Conservation (phyloP, 2,797 vertebrate genomes). For the Benthosema pterotum region DNA sequence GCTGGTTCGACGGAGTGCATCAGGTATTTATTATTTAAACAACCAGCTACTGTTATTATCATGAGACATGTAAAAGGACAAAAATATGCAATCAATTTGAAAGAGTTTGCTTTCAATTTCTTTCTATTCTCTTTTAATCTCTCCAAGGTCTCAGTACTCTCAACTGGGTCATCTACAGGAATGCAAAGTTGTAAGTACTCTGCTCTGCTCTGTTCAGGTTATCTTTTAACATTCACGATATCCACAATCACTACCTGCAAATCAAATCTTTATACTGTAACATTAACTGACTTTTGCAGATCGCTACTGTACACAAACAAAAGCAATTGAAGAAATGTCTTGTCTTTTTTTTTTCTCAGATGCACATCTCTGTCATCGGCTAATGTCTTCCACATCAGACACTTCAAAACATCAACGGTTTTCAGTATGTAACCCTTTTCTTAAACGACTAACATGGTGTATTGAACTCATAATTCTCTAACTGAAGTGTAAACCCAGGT, state of each 20-base stretch:
- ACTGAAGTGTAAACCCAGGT: conserved; percentile 1
- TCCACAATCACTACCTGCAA: too few species aligned
- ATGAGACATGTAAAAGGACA: conserved; percentile 1
- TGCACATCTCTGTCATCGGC: conserved; percentile 63
- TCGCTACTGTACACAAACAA: too few species aligned
- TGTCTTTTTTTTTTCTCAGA: conserved; percentile 57
- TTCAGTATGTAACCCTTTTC: conserved; percentile 40
- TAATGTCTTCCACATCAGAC: conserved; percentile 76
- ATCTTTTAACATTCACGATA: conserved; percentile 1
- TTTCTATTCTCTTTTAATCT: conserved; percentile 37
- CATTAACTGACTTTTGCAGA: too few species aligned
- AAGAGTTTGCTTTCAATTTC: conserved; percentile 9
- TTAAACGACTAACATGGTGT: background rate
- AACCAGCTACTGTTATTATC: too few species aligned
- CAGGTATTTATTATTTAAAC: conserved; percentile 84
- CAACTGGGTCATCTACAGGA: conserved; percentile 75
- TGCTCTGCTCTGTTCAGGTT: background rate
- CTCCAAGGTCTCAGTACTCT: conserved; percentile 77
- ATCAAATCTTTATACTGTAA: too few species aligned
- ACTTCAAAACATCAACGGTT: conserved; percentile 82
- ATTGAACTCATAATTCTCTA: background rate
- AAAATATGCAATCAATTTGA: too few species aligned
- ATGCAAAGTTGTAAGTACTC: conserved; percentile 82
- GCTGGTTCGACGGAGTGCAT: conserved; percentile 74
- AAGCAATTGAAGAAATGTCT: background rate